Base-by-base conservation (phyloP, 2,113 vertebrate genomes). In the Origma solitaria region DNA sequence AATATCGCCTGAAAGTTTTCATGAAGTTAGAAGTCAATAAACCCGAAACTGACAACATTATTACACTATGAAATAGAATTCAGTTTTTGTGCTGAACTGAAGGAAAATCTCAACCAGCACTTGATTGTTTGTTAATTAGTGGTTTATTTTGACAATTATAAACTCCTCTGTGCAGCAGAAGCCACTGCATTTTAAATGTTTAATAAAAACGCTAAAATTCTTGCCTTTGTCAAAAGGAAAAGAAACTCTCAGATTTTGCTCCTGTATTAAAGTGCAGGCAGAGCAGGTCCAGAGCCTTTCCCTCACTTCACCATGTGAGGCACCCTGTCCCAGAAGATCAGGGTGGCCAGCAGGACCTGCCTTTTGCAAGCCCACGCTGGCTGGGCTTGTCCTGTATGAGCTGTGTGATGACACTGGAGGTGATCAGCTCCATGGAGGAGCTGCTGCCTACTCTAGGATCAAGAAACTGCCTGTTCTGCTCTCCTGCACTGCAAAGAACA, bases 351-450 rank as follows among this genome's bases (percentile, higher is more conserved):
- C 30, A 38, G 70, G 21, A 35, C 25, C 40, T 27, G n/a, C 10
- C 13, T 22, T 22, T 61, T 53, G n/a, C 53, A 40, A 82, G 40
- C 45, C 38, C 30, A 22, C 5, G 1, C 16, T 47, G 24, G 3
- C 44, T 68, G 44, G 31, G 10, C 47, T 69, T 28, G 21, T 69
- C 35, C 40, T 23, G 21, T 6, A 23, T 0, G 0, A 47, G 30
- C 14, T 31, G 35, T 15, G 18, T 23, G 71, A 16, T 10, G 40
- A 25, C 12, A 2, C 18, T 10, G 3, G 21, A 35, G n/a, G 17
- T 20, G 14, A 14, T 54, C 69, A 35, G n/a, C 40, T 70, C 57
- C 30, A 1, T 1, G 25, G 11, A 16, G 16, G 19, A 65, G 30
- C 58, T 33, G 27, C 76, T 57, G 37, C 27, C 37, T 80, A 81